Evolutionary conservation across 2,888 invertebrate species (phyloP), one percentile per base, ranked within the genome.

Genomic region (Drosophila merina): DNA sequence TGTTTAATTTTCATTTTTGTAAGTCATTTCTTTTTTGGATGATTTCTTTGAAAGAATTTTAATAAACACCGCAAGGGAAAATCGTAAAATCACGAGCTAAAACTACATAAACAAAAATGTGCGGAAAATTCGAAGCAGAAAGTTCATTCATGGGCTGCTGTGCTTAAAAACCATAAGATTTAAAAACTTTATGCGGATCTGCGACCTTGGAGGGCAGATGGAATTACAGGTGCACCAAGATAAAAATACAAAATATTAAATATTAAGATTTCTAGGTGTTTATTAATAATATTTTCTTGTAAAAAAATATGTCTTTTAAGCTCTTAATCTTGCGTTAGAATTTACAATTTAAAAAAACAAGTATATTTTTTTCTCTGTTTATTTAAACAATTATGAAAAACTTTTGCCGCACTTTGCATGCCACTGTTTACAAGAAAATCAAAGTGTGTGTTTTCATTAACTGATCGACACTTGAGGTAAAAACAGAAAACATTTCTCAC

Each of bases 181-280:
- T 52, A 54, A 49, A 58, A 33, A 50, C 30, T 58, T 38, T 40
- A 31, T 47, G 55, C 48, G 52, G 54, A 54, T 55, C 36, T 14
- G 26, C 57, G 80, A 72, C 85, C 85, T 85, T 88, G 86, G 20
- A 51, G 30, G 67, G 51, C 75, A 74, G 76, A 72, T 86, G 76
- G 67, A 74, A 63, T 85, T 83, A 83, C 85, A 76, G 56, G 48
- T 76, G 56, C 68, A 42, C 40, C 8, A 42, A 20, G 20, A 20
- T 20, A 14, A 14, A 14, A 14, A 14, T 14, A 14, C 0, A 14
- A 14, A 1, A 14, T 14, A 14, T 14, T 14, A 14, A 14, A 1
- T 14, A 14, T 14, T 14, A 14, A 14, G 20, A 20, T 20, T 20
- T 2, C 20, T 20, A 2, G 20, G 1, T 20, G 20, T 20, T 20